Base-by-base conservation (phyloP, 2,888 invertebrate species). In the Galerucella nymphaeae region DNA sequence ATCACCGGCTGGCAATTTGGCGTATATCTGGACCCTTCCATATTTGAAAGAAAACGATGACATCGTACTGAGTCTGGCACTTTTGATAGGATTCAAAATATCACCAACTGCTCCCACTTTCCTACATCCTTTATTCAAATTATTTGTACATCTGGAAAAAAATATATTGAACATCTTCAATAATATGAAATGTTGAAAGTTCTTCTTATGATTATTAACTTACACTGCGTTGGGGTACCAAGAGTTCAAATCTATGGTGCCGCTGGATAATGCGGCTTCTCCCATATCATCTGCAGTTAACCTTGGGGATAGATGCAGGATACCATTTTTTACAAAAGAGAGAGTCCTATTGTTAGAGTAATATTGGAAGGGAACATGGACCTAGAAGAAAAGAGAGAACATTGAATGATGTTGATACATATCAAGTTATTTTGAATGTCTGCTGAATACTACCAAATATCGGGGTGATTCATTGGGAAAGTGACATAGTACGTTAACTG, bases 1-100 rank as follows among this genome's bases (percentile, higher is more conserved):
- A 84, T 93, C 93, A 18, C 93, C 93, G 38, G 89, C 87, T 1
- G 93, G 93, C 87, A 92, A 86, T 84, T 91, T 91, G 1, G 93
- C 93, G 66, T 90, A 87, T 9, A 91, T 88, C 83, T 91, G 91
- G 16, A 93, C 84, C 50, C 86, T 87, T 8, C 93, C 93, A 81
- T 91, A 93, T 77, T 88, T 89, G 85, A 93, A 92, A 74, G 88
- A 87, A 85, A 92, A 92, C 0, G 91, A 90, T 11, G 91, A 76
- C 0, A 90, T 87, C 1, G 92, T 90, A 66, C 90, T 89, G 38
- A 93, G 72, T 68, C 91, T 88, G 9, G 92, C 93, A 77, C 92
- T 92, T 84, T 91, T 91, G 74, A 91, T 86, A 0, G 93, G 93
- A 83, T 92, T 92, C 23, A 93, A 76, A 20, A 90, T 86, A 81